phyloP scores from a whole-genome alignment of 2,888 invertebrate species.

The Caenorhabditis becei region DNA sequence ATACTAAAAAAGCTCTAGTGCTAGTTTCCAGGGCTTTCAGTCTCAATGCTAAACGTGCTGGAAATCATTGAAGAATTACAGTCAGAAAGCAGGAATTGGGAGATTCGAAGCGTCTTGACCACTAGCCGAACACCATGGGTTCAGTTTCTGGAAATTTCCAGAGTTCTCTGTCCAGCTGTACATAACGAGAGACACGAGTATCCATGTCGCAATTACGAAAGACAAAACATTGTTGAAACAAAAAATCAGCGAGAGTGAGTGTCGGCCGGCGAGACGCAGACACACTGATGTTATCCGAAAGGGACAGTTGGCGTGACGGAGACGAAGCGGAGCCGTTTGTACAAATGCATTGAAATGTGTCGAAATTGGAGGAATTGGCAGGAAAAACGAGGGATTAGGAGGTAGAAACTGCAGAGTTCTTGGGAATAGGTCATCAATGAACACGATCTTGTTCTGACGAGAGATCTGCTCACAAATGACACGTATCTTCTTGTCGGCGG shows the following conservation, averaged over 20 bases:
- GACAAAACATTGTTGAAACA: conserved; percentile 55
- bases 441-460: too few species aligned
- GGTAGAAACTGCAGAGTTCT: neutral
- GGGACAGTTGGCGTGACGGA: conserved; percentile 44
- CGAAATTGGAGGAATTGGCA: neutral
- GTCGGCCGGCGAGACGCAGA: conserved; percentile 30
- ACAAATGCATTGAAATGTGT: neutral
- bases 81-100: too few species aligned
- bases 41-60: too few species aligned
- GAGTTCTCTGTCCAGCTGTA: neutral
- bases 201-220: conserved; percentile 55
- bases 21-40: too few species aligned
- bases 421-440: neutral
- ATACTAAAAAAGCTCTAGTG: too few species aligned
- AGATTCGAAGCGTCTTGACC: too few species aligned
- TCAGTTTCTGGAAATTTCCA: neutral
- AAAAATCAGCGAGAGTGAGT: conserved; percentile 34
- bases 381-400: too few species aligned
- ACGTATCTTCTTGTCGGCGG: neutral
- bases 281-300: conserved; percentile 40
- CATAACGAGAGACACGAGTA: conserved; percentile 10
- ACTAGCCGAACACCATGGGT: too few species aligned
- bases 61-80: too few species aligned
- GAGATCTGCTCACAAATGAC: neutral
- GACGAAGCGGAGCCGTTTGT: conserved; percentile 13